Evolutionary conservation across 2,797 vertebrate species (phyloP), one percentile per base, ranked within the genome.

Genomic region (Trachops cirrhosus): DNA sequence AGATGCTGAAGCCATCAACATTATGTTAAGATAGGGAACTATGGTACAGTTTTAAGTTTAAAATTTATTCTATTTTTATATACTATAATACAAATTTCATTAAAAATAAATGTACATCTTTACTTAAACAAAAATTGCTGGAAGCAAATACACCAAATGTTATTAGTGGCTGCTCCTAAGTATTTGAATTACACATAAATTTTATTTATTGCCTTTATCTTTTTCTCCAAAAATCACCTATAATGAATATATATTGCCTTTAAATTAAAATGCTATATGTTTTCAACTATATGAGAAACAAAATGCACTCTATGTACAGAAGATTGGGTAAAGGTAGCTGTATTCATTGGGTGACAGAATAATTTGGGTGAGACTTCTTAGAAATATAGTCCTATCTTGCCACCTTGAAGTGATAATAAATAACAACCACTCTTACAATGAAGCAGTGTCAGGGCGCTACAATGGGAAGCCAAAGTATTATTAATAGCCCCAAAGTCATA

Each of bases 381-480:
- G 97, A 94, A 89, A 97, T 70, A 68, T 15, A 52, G 84, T 93
- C 46, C 77, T 90, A 82, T 89, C 89, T 93, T 94, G 83, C 93
- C 52, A 92, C 78, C 93, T 98, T 77, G 79, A 97, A 97, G 78
- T 91, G 89, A 97, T 92, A 96, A 86, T 93, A 97, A 98, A 98
- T 95, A 97, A 96, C 94, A 98, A 84, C 57, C 54, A 96, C 85
- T 86, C 67, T 95, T 86, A 96, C 89, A 97, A 88, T 50, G 96
- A 97, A 97, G 87, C 82, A 96, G 48, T 92, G 84, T 91, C 93
- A 95, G 12, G 94, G 41, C 84, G 54, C 50, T 80, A 89, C 59
- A 96, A 52, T 37, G 77, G 86, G 75, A 95, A 70, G 22, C 6
- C 91, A 89, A 89, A 95, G 86, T 52, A 97, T 92, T 95, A 98